Percentiles rank a stretch among this genome's conserved stretches.
Conservation (phyloP, 2,888 invertebrate species). For the Zygothrica quintamaculata region DNA sequence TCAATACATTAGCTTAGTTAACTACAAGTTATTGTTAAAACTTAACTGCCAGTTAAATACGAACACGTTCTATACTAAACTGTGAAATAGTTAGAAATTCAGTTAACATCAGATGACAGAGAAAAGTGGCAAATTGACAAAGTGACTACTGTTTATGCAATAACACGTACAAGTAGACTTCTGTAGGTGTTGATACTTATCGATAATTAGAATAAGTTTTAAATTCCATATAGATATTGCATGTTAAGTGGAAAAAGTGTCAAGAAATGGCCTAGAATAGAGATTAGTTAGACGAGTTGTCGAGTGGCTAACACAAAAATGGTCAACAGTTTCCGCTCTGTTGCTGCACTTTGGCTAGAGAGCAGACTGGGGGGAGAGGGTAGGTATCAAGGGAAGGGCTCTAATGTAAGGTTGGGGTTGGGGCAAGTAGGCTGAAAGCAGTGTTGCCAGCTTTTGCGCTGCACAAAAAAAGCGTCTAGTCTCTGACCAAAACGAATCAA, state of each 20-base stretch:
- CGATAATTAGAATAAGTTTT: constrained; percentile 31
- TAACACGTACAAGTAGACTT: background rate
- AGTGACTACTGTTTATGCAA: background rate
- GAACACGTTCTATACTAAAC: too few relatives aligned
- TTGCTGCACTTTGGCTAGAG: constrained; percentile 25
- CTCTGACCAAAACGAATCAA: too few relatives aligned
- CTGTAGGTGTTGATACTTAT: constrained; percentile 51
- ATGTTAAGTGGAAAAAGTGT: constrained; percentile 38
- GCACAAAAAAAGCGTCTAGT: too few relatives aligned
- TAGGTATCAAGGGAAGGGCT: background rate
- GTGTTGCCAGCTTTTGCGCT: too few relatives aligned
- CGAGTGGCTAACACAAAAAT: constrained; percentile 36
- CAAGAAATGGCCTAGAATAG: constrained; percentile 44
- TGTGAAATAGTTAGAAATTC: too few relatives aligned
- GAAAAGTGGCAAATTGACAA: background rate
- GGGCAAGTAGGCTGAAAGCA: too few relatives aligned
- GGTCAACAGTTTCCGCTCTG: constrained; percentile 62
- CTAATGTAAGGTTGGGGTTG: too few relatives aligned
- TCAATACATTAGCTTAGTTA: too few relatives aligned
- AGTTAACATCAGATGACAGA: too few relatives aligned
- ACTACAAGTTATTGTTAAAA: too few relatives aligned
- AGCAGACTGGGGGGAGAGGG: too few relatives aligned
- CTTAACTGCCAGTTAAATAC: too few relatives aligned
- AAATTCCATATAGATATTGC: constrained; percentile 29
- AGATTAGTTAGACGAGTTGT: constrained; percentile 33